These are phyloP conservation scores for Melitaea cinxia DNA, from an alignment of 1,140 invertebrate genomes.

Conservation along the genomic window DNA sequence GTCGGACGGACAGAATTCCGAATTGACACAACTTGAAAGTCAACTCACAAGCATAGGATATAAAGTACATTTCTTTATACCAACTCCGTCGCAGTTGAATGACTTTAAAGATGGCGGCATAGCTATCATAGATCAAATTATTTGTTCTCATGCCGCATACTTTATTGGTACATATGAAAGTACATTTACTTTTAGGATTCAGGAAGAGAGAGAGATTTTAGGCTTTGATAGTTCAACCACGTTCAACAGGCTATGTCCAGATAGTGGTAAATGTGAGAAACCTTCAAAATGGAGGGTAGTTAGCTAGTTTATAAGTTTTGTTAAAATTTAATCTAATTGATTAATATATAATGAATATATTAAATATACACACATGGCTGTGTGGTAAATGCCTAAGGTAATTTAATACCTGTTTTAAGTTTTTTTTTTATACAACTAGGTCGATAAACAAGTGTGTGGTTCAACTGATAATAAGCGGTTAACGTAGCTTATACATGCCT, in stretches of 20 bases:
- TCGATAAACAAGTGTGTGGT: too few relatives aligned
- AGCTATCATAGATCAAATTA: slow-evolving; percentile 98
- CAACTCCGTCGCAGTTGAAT: slow-evolving; percentile 76
- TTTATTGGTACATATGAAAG: slow-evolving; percentile 97
- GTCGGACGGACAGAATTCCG: slow-evolving; percentile 87
- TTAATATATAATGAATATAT: too few relatives aligned
- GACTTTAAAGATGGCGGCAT: slow-evolving; percentile 92
- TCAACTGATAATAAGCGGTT: too few relatives aligned
- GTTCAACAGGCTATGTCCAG: slow-evolving; percentile 93
- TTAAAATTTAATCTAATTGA: too few relatives aligned
- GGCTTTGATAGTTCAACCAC: slow-evolving; percentile 91
- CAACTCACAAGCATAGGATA: slow-evolving; percentile 54
- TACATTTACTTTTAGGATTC: slow-evolving; percentile 97
- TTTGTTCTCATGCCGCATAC: slow-evolving; percentile 93
- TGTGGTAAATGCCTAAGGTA: too few relatives aligned
- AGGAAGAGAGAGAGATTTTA: slow-evolving; percentile 97
- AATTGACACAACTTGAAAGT: slow-evolving; percentile 77
- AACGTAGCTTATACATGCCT: too few relatives aligned
- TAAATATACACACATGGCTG: too few relatives aligned
- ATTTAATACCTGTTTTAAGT: too few relatives aligned
- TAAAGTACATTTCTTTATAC: slow-evolving; percentile 57
- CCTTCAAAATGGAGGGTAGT: slow-evolving; percentile 46
- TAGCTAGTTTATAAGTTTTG: not conserved
- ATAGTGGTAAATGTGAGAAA: slow-evolving; percentile 65
- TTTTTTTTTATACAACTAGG: too few relatives aligned